These are phyloP conservation scores for Parnassius glacialis DNA, from an alignment of 2,888 invertebrate genomes.

Conservation along the genomic window DNA sequence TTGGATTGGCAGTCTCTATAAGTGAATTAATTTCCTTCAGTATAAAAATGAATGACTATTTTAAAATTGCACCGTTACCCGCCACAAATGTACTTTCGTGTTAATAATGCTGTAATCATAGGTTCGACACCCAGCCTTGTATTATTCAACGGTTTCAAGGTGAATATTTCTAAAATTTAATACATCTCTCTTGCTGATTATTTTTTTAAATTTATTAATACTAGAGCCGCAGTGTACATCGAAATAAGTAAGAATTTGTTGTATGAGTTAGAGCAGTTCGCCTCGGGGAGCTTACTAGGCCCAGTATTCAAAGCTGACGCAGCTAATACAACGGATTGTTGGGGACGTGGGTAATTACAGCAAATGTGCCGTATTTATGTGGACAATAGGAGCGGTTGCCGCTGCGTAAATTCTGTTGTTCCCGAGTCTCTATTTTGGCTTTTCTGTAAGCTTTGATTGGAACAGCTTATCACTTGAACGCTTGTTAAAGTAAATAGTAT, in stretches of 20 bases:
- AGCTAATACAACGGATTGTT: conserved; percentile 67
- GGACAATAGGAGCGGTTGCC: conserved; percentile 53
- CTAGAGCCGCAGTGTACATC: conserved; percentile 38
- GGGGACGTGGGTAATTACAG: conserved; percentile 69
- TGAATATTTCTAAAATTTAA: conserved; percentile 1
- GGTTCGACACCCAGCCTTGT: conserved; percentile 64
- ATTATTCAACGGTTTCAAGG: conserved; percentile 25
- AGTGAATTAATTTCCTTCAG: conserved; percentile 5
- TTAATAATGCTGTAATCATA: conserved; percentile 74
- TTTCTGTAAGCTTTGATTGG: conserved; percentile 33
- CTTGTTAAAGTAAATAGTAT: not conserved
- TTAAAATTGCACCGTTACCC: conserved; percentile 50
- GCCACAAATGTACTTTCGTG: conserved; percentile 62
- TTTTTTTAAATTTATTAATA: not conserved
- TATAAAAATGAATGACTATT: conserved; percentile 24
- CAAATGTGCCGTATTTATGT: conserved; percentile 68
- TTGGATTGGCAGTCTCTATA: not conserved
- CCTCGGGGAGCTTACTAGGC: conserved; percentile 43
- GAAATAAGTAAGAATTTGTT: conserved; percentile 18
- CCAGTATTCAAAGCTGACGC: conserved; percentile 52
- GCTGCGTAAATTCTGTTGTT: conserved; percentile 35
- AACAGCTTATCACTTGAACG: not conserved
- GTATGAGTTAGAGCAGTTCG: conserved; percentile 27
- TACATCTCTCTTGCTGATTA: conserved; percentile 39
- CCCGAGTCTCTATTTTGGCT: conserved; percentile 36